Evolutionary conservation across 2,888 invertebrate species (phyloP).

Genomic region (Sicus ferrugineus): DNA sequence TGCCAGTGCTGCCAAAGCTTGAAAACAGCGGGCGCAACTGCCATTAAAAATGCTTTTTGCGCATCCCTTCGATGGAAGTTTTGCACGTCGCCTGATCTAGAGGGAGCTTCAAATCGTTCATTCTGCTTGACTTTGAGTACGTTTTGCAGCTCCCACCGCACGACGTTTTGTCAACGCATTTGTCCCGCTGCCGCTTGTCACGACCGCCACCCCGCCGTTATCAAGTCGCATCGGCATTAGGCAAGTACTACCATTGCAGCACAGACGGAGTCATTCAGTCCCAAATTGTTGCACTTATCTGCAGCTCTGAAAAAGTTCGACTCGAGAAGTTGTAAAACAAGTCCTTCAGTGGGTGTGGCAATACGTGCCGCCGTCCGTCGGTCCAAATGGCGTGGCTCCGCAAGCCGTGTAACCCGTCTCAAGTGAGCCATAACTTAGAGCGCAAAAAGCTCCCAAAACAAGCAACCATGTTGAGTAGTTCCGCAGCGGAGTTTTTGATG

Average conservation of each 20-base stretch:
- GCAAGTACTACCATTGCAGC: too few species aligned
- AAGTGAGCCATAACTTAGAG: constrained; percentile 29
- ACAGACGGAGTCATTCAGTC: constrained; percentile 26
- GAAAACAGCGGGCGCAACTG: constrained; percentile 10
- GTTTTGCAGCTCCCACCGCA: background rate
- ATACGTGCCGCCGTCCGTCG: background rate
- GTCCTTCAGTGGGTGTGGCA: constrained; percentile 12
- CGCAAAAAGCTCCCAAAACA: background rate
- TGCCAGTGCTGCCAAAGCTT: constrained; percentile 19
- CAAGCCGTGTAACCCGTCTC: constrained; percentile 18
- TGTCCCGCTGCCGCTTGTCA: background rate
- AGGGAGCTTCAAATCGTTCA: background rate
- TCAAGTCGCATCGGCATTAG: too few species aligned
- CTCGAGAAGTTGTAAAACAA: constrained; percentile 12
- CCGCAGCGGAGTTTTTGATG: constrained; percentile 6
- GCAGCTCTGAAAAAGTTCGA: constrained; percentile 21
- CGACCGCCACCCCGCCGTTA: background rate
- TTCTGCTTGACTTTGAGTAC: background rate
- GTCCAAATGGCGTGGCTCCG: background rate
- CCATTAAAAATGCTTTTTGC: constrained; percentile 9
- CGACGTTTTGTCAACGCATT: too few species aligned
- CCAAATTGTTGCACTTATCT: constrained; percentile 32
- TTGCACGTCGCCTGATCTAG: background rate
- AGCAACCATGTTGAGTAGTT: constrained; percentile 27
- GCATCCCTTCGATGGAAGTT: constrained; percentile 10